phyloP scores from a whole-genome alignment of 1,140 invertebrate species.

The Amphibalanus amphitrite region DNA sequence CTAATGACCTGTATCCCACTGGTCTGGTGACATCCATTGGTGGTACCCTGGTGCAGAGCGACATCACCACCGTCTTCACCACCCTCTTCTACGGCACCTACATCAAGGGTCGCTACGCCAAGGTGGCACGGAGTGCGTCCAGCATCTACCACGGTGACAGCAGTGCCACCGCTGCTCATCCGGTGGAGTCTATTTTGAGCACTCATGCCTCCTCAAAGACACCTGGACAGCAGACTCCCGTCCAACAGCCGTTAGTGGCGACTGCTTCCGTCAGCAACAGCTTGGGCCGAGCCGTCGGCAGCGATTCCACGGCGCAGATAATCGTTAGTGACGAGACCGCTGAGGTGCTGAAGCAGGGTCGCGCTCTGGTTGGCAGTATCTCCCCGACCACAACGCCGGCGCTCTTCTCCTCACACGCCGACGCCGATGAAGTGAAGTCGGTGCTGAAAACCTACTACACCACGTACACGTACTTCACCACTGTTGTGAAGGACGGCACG shows the following conservation, averaged over 20 bases:
- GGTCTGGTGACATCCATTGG: conserved; percentile 33
- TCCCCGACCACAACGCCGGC: not conserved
- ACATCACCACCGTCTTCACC: conserved; percentile 31
- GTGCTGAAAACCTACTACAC: conserved; percentile 59
- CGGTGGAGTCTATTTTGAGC: not conserved
- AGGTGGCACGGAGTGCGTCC: conserved; percentile 33
- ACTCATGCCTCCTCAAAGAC: not conserved
- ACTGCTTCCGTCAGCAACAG: not conserved
- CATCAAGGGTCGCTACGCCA: conserved; percentile 32
- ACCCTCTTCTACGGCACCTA: conserved; percentile 33
- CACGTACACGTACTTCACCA: conserved; percentile 79
- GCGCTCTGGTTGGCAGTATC: not conserved
- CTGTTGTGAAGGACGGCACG: conserved; percentile 56
- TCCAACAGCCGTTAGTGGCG: no score
- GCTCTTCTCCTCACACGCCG: conserved; percentile 6
- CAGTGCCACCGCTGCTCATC: not conserved
- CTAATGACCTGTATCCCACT: conserved; percentile 26
- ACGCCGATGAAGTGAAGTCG: conserved; percentile 22
- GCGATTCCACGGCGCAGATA: not conserved
- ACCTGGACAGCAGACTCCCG: no score
- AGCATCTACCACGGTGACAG: conserved; percentile 22
- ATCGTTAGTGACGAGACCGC: not conserved
- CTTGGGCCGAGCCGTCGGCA: not conserved
- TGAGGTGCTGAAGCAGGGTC: not conserved
- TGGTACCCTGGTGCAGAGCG: conserved; percentile 27